A percentile compares a stretch with the other conserved stretches of the same genome.
phyloP scores from a whole-genome alignment of 2,888 invertebrate species.

The Morinoia aosen region DNA sequence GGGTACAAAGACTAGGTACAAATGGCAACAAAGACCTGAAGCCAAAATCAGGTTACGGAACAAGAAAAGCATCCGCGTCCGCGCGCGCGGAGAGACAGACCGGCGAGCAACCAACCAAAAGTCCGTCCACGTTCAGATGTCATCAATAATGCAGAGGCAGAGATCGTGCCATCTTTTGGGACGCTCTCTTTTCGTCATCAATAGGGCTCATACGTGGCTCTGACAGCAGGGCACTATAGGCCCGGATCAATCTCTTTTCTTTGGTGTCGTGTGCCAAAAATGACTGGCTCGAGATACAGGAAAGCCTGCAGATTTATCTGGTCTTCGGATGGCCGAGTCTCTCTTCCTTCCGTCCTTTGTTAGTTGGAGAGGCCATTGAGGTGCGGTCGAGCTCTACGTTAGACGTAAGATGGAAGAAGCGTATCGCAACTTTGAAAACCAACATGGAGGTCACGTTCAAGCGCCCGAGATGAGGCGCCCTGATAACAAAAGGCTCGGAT shows the following conservation, averaged over 20 bases:
- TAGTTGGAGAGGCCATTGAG: constrained; percentile 27
- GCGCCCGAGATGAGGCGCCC: neutral
- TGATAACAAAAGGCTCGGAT: constrained; percentile 10
- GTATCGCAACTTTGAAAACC: constrained; percentile 15
- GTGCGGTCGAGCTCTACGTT: neutral
- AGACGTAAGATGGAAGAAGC: neutral
- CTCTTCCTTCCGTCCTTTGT: constrained; percentile 23
- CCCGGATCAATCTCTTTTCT: constrained; percentile 50
- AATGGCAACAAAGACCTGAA: neutral
- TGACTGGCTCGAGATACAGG: constrained; percentile 44
- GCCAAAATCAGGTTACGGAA: neutral
- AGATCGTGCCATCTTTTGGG: constrained; percentile 51
- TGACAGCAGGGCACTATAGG: constrained; percentile 36
- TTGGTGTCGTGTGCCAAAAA: constrained; percentile 38
- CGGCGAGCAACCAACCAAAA: neutral
- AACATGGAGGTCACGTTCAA: constrained; percentile 31
- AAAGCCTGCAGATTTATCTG: constrained; percentile 43
- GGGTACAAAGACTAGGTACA: neutral
- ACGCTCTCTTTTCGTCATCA: constrained; percentile 41
- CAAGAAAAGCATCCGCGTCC: neutral
- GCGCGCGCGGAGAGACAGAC: neutral
- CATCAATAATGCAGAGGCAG: constrained; percentile 49
- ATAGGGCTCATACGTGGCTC: constrained; percentile 50
- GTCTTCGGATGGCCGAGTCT: constrained; percentile 39
- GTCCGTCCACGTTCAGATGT: constrained; percentile 5